Evolutionary conservation across 35 echinoderm and acorn worm genomes (phyloP).

Genomic region (Apostichopus parvimensis): DNA sequence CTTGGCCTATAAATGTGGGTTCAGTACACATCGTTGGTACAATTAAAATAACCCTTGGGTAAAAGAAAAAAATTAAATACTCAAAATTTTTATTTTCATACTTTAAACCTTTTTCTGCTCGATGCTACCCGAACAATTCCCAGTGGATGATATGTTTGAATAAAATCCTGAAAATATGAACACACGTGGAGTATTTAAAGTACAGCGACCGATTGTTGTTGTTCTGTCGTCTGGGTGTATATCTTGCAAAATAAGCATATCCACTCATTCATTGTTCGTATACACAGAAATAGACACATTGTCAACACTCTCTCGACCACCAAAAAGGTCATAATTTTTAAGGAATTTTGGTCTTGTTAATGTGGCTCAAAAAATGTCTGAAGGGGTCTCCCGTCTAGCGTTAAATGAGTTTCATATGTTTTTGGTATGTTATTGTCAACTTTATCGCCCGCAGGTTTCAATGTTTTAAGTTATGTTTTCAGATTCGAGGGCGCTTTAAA

Average conservation of each 20-base stretch:
- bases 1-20: background rate
- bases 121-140: background rate
- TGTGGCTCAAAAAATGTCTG: background rate
- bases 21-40: background rate
- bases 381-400: background rate
- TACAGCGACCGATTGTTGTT: background rate
- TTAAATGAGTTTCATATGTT: background rate
- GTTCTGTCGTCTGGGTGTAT: no score
- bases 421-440: background rate
- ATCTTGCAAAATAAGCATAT: no score
- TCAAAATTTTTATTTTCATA: no score
- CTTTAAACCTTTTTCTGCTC: no score
- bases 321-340: no score
- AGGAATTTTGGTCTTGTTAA: no score
- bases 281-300: no score
- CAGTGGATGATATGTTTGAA: background rate
- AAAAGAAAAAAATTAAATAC: background rate
- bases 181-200: slow-evolving; percentile 26
- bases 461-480: background rate
- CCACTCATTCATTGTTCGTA: no score
- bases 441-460: background rate
- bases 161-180: background rate
- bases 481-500: background rate
- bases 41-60: background rate
- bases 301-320: no score